These are phyloP conservation scores for Leptarthrus brevirostris DNA, from an alignment of 2,888 invertebrate genomes.

Conservation along the genomic window DNA sequence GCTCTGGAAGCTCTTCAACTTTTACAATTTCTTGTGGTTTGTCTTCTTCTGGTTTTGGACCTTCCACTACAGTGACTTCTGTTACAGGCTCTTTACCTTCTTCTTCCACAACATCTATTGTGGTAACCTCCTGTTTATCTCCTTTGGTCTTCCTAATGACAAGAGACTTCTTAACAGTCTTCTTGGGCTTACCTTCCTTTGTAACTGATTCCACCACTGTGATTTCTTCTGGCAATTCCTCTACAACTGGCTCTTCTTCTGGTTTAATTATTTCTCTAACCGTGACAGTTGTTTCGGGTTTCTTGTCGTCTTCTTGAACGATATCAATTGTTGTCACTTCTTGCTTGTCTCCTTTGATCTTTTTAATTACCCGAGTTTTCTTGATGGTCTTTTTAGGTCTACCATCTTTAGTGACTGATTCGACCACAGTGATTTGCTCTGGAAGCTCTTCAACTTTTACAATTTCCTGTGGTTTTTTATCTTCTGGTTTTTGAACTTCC, in stretches of 20 bases:
- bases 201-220: constrained; percentile 53
- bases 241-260: constrained; percentile 34
- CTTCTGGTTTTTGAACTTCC: constrained; percentile 55
- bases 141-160: constrained; percentile 63
- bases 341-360: constrained; percentile 55
- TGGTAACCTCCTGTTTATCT: constrained; percentile 63
- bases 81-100: constrained; percentile 61
- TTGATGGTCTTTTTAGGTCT: constrained; percentile 58
- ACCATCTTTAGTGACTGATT: constrained; percentile 14
- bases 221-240: constrained; percentile 47
- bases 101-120: constrained; percentile 63
- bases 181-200: constrained; percentile 59
- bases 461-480: constrained; percentile 61
- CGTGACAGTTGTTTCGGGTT: constrained; percentile 59
- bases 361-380: constrained; percentile 61
- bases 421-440: constrained; percentile 47
- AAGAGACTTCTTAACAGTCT: constrained; percentile 60
- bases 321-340: constrained; percentile 63
- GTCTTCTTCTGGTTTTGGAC: constrained; percentile 38
- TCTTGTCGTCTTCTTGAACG: constrained; percentile 62
- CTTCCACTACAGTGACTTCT: constrained; percentile 56
- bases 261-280: constrained; percentile 54
- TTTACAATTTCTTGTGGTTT: constrained; percentile 49
- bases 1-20: constrained; percentile 53
- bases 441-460: constrained; percentile 51